Evolutionary conservation across 2,888 invertebrate species (phyloP).

Genomic region (Gonocerus acuteangulatus): DNA sequence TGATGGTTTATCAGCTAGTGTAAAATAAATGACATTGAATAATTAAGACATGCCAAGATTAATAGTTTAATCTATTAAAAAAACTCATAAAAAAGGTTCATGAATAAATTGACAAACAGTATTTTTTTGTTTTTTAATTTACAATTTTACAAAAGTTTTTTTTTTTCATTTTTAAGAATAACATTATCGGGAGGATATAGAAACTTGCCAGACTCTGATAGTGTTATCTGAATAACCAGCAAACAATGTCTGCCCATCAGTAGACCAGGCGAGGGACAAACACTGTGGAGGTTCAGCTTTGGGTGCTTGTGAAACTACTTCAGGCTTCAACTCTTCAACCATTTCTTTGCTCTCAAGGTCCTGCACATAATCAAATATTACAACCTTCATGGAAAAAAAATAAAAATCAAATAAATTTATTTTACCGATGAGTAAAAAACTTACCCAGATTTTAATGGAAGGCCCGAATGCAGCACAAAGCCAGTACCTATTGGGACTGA

Average conservation of each 20-base stretch:
- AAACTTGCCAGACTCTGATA: constrained; percentile 98
- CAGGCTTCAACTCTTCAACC: constrained; percentile 96
- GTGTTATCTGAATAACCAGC: constrained; percentile 98
- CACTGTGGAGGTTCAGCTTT: constrained; percentile 93
- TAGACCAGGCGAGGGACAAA: constrained; percentile 95
- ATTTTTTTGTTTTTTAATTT: too few species aligned
- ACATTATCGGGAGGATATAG: constrained; percentile 65
- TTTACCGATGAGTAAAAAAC: constrained; percentile 35
- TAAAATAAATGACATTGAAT: too few species aligned
- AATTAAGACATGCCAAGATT: too few species aligned
- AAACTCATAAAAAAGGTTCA: too few species aligned
- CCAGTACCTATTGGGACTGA: constrained; percentile 99
- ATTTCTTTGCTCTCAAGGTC: constrained; percentile 99
- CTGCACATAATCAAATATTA: constrained; percentile 44
- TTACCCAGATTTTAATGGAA: constrained; percentile 95
- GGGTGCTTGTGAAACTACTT: constrained; percentile 66
- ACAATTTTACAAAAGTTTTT: too few species aligned
- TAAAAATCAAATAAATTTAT: neutral
- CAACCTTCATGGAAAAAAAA: neutral
- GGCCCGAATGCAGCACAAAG: constrained; percentile 98
- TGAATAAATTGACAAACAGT: too few species aligned
- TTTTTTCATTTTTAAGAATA: neutral
- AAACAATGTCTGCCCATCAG: constrained; percentile 97
- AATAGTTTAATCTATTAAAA: too few species aligned
- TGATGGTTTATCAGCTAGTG: too few species aligned